These are phyloP conservation scores for Drosophila anomalata DNA, from an alignment of 2,888 invertebrate species.

Conservation along the genomic window DNA sequence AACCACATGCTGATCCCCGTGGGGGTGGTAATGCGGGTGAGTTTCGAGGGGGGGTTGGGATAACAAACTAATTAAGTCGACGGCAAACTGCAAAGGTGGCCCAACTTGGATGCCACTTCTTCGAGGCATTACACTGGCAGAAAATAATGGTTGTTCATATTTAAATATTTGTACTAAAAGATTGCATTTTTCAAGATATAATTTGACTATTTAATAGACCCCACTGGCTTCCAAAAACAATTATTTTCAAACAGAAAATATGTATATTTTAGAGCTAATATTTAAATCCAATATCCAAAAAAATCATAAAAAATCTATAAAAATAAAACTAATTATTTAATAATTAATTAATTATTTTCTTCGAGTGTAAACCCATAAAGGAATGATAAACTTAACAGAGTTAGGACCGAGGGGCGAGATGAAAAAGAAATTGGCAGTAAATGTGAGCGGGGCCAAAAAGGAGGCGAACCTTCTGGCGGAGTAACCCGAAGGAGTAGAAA, in stretches of 20 bases:
- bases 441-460: background rate
- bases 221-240: background rate
- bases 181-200: too few relatives aligned
- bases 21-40: constrained; percentile 4
- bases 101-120: constrained; percentile 38
- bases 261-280: too few relatives aligned
- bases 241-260: background rate
- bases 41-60: constrained; percentile 23
- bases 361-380: background rate
- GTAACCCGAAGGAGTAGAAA: background rate
- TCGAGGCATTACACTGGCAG: constrained; percentile 1
- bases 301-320: too few relatives aligned
- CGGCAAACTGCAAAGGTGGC: constrained; percentile 57
- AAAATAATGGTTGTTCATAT: background rate
- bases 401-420: background rate
- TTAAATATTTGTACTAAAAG: too few relatives aligned
- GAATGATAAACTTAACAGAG: background rate
- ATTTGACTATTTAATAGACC: too few relatives aligned
- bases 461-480: too few relatives aligned
- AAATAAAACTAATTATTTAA: too few relatives aligned
- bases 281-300: too few relatives aligned
- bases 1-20: constrained; percentile 25
- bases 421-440: constrained; percentile 5
- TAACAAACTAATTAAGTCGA: constrained; percentile 76
- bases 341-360: background rate